phyloP scores from a whole-genome alignment of 2,113 vertebrate species.

The Pelvicachromis taeniatus region DNA sequence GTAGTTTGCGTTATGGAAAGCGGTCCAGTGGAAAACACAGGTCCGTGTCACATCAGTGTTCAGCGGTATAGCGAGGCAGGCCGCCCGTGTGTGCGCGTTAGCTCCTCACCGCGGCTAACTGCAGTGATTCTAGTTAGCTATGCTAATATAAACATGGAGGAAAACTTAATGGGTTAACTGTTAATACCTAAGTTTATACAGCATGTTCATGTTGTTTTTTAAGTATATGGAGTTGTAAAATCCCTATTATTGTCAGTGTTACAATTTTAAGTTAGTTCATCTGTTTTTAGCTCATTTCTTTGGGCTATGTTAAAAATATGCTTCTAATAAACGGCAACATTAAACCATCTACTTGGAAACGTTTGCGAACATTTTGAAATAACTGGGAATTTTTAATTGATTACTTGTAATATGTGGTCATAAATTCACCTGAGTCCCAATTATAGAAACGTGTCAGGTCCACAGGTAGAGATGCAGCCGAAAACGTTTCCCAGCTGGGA shows the following conservation, averaged over 20 bases:
- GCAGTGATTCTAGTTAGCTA: not conserved
- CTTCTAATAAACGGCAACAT: not conserved
- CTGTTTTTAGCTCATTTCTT: not conserved
- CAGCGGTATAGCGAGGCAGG: rapidly evolving
- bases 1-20: not conserved
- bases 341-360: not conserved
- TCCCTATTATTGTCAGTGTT: not conserved
- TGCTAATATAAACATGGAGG: not conserved
- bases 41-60: not conserved
- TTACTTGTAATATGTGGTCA: not conserved
- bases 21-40: constrained; percentile 13
- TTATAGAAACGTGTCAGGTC: not conserved
- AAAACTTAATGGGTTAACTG: not conserved
- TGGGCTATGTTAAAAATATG: not conserved
- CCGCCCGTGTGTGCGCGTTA: not conserved
- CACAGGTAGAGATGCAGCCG: too few species aligned
- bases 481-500: not conserved
- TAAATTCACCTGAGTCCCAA: not conserved
- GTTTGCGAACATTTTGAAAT: not conserved
- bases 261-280: not conserved
- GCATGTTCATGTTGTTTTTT: not conserved
- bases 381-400: not conserved
- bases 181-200: not conserved
- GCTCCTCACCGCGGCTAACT: not conserved
- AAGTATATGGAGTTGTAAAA: not conserved